Percentiles rank a stretch among this genome's conserved stretches.
These are phyloP conservation scores for Cyphomyrus discorhynchus DNA, from an alignment of 2,113 vertebrate species.

Conservation along the genomic window DNA sequence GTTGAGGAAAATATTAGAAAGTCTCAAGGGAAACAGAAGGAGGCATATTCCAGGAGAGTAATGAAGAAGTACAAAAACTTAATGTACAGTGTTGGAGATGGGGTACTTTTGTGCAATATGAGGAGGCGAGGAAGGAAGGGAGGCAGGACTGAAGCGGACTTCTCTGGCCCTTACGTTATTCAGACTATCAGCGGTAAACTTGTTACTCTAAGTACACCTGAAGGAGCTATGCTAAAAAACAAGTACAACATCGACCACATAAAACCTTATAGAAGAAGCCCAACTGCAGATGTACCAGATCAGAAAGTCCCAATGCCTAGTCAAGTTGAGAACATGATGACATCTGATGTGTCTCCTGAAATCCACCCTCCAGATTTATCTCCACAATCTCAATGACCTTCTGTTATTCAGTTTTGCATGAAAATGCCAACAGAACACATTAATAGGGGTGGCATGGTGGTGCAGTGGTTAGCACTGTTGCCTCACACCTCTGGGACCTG, in stretches of 20 bases:
- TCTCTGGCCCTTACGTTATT: slow-evolving; percentile 20
- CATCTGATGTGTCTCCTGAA: background rate
- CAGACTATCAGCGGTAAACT: slow-evolving; percentile 16
- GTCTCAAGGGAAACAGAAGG: slow-evolving; percentile 19
- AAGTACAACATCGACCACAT: background rate
- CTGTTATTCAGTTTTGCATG: no score
- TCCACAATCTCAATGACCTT: background rate
- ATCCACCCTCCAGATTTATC: background rate
- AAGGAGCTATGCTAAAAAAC: slow-evolving; percentile 12
- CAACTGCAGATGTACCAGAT: no score
- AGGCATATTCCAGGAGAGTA: slow-evolving; percentile 14
- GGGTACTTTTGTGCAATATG: slow-evolving; percentile 24
- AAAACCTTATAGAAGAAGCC: no score
- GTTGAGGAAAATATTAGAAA: slow-evolving; percentile 2
- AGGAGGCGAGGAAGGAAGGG: slow-evolving; percentile 26
- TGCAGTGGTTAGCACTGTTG: no score
- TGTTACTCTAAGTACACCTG: background rate
- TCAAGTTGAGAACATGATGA: background rate
- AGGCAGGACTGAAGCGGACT: slow-evolving; percentile 25
- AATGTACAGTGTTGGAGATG: slow-evolving; percentile 17
- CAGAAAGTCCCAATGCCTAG: background rate
- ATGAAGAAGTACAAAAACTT: slow-evolving; percentile 21
- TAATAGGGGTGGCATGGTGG: no score
- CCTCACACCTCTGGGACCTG: no score
- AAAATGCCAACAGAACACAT: background rate